phyloP scores from a whole-genome alignment of 2,113 vertebrate genomes.

The Cryptotis parvus region DNA sequence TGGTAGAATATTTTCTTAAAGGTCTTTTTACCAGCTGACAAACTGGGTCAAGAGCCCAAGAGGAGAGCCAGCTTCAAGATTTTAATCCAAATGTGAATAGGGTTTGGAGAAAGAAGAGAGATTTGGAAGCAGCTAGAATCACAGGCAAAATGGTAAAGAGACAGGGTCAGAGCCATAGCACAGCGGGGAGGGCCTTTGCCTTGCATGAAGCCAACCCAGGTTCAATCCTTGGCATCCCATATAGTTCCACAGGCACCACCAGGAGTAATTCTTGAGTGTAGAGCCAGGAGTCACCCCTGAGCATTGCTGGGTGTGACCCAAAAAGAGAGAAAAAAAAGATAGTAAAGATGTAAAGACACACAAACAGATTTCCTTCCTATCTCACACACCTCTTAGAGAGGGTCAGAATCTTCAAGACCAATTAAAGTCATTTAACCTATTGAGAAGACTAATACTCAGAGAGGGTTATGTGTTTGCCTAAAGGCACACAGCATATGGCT shows the following conservation, averaged over 20 bases:
- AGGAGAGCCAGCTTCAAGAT: background rate
- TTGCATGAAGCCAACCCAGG: no score
- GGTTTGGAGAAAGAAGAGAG: conserved; percentile 6
- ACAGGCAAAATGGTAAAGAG: background rate
- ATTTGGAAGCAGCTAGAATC: background rate
- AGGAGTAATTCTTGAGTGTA: no score
- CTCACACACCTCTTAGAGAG: background rate
- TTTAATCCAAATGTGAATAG: background rate
- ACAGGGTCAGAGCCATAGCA: no score
- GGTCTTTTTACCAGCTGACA: background rate
- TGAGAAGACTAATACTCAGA: conserved; percentile 46
- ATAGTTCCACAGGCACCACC: no score
- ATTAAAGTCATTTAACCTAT: background rate
- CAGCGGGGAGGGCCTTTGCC: no score
- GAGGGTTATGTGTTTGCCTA: background rate
- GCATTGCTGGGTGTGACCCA: no score
- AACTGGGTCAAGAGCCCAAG: background rate
- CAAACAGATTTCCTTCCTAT: rapidly evolving
- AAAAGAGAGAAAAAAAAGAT: no score
- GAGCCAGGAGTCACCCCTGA: no score
- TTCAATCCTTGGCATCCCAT: no score
- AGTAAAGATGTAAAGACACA: background rate
- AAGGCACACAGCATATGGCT: background rate
- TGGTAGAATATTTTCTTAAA: no score
- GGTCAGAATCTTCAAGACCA: background rate